phyloP scores from a whole-genome alignment of 2,113 vertebrate species.

The Trinectes maculatus region DNA sequence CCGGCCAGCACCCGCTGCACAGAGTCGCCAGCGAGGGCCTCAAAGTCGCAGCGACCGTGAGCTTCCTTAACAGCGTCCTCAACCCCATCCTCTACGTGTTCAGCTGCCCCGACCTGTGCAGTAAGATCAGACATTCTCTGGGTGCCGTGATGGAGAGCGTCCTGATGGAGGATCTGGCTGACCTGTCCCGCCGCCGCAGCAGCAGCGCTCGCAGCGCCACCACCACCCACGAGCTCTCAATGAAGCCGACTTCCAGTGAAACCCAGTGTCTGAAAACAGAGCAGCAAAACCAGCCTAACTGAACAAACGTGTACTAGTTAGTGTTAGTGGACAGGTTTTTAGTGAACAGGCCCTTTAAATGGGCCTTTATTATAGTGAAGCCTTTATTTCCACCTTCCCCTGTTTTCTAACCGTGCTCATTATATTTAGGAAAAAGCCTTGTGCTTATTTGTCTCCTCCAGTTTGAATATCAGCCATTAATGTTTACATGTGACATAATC shows the following conservation, averaged over 20 bases:
- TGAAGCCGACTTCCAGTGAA: neutral
- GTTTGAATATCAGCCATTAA: no score
- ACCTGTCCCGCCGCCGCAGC: conserved; percentile 55
- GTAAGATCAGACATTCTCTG: conserved; percentile 78
- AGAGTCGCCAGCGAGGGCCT: conserved; percentile 6
- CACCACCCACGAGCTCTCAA: conserved; percentile 6
- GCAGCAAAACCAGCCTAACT: neutral
- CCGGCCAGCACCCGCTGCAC: neutral
- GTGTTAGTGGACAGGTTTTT: no score
- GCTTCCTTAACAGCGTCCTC: conserved; percentile 81
- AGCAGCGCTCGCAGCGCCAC: conserved; percentile 30
- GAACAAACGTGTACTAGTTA: no score
- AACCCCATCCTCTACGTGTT: conserved; percentile 85
- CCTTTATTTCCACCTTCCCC: neutral
- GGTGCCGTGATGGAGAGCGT: conserved; percentile 79
- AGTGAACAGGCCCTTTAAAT: no score
- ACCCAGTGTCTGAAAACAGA: neutral
- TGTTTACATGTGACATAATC: no score
- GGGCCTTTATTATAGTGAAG: no score
- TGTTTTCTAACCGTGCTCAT: neutral
- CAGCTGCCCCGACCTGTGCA: conserved; percentile 80
- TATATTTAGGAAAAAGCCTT: no score
- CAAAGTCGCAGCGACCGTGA: conserved; percentile 56
- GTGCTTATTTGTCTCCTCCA: no score
- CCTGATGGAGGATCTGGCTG: conserved; percentile 78